phyloP scores from a whole-genome alignment of 2,113 vertebrate species.

The Heterochromis multidens region DNA sequence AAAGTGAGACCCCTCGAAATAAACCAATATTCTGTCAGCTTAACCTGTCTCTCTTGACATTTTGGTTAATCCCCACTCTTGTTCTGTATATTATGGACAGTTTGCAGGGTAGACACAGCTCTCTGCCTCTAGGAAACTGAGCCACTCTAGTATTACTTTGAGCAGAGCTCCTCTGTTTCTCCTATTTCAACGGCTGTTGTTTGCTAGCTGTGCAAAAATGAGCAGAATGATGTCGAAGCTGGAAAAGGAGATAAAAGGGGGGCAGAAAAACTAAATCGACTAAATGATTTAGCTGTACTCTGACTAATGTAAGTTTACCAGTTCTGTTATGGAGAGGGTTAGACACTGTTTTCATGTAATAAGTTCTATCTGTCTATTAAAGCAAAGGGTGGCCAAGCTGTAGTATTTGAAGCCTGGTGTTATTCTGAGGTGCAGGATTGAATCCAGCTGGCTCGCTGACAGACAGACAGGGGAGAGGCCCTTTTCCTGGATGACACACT shows the following conservation, averaged over 20 bases:
- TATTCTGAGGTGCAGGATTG: slow-evolving; percentile 45
- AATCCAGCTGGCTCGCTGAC: slow-evolving; percentile 59
- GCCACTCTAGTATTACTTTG: slow-evolving; percentile 4
- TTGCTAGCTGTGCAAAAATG: slow-evolving; percentile 42
- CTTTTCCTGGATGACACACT: slow-evolving; percentile 64
- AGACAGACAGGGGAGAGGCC: slow-evolving; percentile 50
- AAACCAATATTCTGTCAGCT: slow-evolving; percentile 47
- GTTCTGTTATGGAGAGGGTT: slow-evolving; percentile 27
- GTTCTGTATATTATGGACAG: slow-evolving; percentile 37
- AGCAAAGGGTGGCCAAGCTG: slow-evolving; percentile 6
- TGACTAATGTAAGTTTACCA: slow-evolving; percentile 26
- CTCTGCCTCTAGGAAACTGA: slow-evolving; percentile 28
- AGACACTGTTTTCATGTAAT: slow-evolving; percentile 42
- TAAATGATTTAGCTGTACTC: slow-evolving; percentile 25
- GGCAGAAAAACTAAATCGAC: background rate
- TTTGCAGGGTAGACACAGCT: background rate
- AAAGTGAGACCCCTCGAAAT: slow-evolving; percentile 37
- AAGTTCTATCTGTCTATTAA: slow-evolving; percentile 32
- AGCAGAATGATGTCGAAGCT: slow-evolving; percentile 7
- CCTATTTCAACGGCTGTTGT: slow-evolving; percentile 21
- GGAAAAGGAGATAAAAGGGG: background rate
- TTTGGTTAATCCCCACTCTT: slow-evolving; percentile 42
- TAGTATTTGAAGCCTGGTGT: slow-evolving; percentile 36
- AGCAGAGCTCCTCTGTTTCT: slow-evolving; percentile 2
- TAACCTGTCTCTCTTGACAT: slow-evolving; percentile 47